phyloP scores from a whole-genome alignment of 2,113 vertebrate species.

The Fulmarus glacialis region DNA sequence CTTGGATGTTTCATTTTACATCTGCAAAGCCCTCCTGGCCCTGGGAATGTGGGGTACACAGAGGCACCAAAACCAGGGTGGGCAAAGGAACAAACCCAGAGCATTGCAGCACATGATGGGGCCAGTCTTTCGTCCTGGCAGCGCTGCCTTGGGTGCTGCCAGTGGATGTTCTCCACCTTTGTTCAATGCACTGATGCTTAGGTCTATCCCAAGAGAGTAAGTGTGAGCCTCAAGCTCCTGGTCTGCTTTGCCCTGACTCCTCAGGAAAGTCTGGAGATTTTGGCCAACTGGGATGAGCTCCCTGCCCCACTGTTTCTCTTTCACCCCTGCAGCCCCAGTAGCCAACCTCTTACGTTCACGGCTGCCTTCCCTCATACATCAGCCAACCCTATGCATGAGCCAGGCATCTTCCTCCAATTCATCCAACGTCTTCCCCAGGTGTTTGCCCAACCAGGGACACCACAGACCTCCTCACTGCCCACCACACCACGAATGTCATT shows the following conservation, averaged over 20 bases:
- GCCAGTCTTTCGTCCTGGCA: rapidly evolving
- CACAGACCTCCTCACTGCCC: background rate
- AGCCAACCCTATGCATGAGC: background rate
- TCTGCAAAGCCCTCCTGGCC: background rate
- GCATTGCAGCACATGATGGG: background rate
- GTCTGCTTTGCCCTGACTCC: background rate
- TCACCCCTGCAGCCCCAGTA: background rate
- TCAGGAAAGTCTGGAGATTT: background rate
- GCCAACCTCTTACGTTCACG: background rate
- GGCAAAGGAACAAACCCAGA: background rate
- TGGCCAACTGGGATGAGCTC: background rate
- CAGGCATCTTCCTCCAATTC: background rate
- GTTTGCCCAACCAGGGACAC: background rate
- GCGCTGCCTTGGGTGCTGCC: background rate
- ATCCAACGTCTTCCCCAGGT: background rate
- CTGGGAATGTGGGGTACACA: background rate
- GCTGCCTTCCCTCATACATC: background rate
- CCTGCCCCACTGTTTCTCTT: background rate
- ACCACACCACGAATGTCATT: background rate
- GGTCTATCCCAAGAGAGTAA: background rate
- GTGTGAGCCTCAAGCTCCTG: background rate
- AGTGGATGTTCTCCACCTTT: background rate
- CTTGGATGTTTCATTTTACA: background rate
- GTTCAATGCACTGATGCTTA: background rate
- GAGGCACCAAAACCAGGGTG: background rate